Evolutionary conservation across 1,140 invertebrate genomes (phyloP).

Genomic region (Drosophila kepulauana): DNA sequence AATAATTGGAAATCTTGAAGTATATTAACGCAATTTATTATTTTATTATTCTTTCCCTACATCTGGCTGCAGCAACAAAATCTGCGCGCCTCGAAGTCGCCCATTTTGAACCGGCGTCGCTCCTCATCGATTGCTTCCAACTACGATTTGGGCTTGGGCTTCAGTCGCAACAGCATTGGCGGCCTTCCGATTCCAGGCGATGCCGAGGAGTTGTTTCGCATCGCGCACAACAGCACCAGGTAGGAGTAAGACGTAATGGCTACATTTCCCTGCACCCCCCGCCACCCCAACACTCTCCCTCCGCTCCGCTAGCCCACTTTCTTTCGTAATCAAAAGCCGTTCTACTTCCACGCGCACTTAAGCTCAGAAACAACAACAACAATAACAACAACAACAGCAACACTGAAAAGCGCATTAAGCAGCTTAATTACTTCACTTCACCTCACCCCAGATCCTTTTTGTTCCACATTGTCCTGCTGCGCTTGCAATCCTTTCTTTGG

Average conservation of each 20-base stretch:
- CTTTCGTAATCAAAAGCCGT: too few species aligned
- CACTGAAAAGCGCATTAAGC: background rate
- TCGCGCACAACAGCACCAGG: constrained; percentile 60
- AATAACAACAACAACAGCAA: too few species aligned
- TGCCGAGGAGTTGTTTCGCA: constrained; percentile 43
- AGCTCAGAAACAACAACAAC: background rate
- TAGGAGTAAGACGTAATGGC: constrained; percentile 17
- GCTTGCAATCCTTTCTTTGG: background rate
- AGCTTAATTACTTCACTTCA: constrained; percentile 39
- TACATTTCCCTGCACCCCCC: background rate
- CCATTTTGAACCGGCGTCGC: constrained; percentile 68
- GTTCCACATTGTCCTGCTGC: constrained; percentile 1
- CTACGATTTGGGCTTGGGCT: constrained; percentile 45
- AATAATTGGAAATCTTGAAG: too few species aligned
- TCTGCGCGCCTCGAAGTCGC: constrained; percentile 65
- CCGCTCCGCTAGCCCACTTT: too few species aligned
- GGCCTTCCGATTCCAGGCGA: constrained; percentile 26
- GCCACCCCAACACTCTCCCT: background rate
- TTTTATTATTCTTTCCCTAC: background rate
- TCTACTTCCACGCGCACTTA: background rate
- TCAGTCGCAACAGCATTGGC: constrained; percentile 53
- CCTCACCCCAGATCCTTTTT: too few species aligned
- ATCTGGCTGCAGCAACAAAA: constrained; percentile 45
- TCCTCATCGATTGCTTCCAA: constrained; percentile 76
- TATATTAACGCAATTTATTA: background rate